Conservation (phyloP, 2,888 invertebrate genomes). For the Griposia aprilina region DNA sequence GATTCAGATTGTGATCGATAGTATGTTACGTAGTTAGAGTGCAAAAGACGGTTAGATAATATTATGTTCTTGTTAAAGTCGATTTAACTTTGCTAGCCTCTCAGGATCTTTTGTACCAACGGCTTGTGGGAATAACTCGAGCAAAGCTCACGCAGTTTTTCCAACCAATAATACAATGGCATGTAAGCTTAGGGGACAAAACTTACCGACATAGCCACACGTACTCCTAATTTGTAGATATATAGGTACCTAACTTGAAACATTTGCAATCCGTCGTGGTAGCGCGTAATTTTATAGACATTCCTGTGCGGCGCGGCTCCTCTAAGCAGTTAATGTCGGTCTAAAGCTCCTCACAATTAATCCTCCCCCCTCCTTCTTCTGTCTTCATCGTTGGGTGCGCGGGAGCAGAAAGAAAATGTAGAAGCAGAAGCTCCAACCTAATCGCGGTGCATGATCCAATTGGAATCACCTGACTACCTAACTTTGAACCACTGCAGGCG, state of each 20-base stretch:
- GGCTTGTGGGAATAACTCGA: conserved; percentile 12
- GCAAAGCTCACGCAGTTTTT: conserved; percentile 22
- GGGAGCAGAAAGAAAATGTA: conserved; percentile 34
- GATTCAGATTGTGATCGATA: too few species aligned
- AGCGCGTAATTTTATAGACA: conserved; percentile 52
- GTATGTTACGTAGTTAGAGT: too few species aligned
- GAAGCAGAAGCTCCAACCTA: conserved; percentile 22
- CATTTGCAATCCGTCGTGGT: conserved; percentile 54
- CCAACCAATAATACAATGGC: conserved; percentile 28
- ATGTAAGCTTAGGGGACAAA: conserved; percentile 24
- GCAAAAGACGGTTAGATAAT: neutral
- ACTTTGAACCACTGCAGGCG: neutral
- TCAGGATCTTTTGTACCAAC: neutral
- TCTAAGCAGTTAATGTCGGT: conserved; percentile 68
- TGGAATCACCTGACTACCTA: neutral
- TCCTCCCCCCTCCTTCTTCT: conserved; percentile 29
- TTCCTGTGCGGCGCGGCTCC: conserved; percentile 59
- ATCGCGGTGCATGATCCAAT: neutral
- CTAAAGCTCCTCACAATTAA: conserved; percentile 71
- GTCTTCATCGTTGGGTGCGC: conserved; percentile 62
- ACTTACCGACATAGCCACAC: conserved; percentile 39
- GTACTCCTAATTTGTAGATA: conserved; percentile 54
- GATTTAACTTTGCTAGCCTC: neutral
- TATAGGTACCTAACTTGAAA: conserved; percentile 42
- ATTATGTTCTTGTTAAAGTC: neutral